Base-by-base conservation (phyloP, 1,140 invertebrate genomes). In the Phocides pigmalion region DNA sequence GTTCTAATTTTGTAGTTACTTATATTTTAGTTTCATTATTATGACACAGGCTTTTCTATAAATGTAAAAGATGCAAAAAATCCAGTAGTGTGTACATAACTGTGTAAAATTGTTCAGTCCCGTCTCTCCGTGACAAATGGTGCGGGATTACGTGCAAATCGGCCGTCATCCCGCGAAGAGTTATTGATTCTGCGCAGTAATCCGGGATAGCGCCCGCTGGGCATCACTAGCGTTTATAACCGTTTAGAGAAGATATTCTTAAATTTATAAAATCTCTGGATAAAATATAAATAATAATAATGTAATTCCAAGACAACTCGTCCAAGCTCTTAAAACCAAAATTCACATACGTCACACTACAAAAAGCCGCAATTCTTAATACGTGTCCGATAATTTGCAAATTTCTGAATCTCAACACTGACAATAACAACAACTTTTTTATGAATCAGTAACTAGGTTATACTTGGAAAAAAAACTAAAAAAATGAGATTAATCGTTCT, bases 141-240 rank as follows among this genome's bases (percentile, higher is more conserved):
- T 59, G 12, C 44, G 39, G 59, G 69, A 76, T 79, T 74, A 65
- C 41, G 37, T 49, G 65, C 41, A 70, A 68, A 75, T 75, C 75
- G 75, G 42, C 50, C 64, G 65, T 68, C 68, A 62, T 70, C 63
- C 63, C 51, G 39, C 47, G 16, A 64, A 62, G 50, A 59, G 62
- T 59, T 72, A 72, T 72, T 72, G 70, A 72, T 72, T 72, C 62
- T 20, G 14, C 12, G 53, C n/a, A 20, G 35, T 54, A 54, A 49
- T 17, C 20, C 46, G 46, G 46, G 20, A 12, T 14, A 32, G 4
- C n/a, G 14, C 28, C 9, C 28, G 28, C n/a, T 8, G 28, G 28
- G 28, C 28, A 11, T 11, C 28, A 2, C 28, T 32, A 32, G 0
- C 28, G 28, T 32, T 32, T 32, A 11, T 22, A 5, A 32, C 28